Evolutionary conservation across 2,113 vertebrate species (phyloP).

Genomic region (Nibea coibor): DNA sequence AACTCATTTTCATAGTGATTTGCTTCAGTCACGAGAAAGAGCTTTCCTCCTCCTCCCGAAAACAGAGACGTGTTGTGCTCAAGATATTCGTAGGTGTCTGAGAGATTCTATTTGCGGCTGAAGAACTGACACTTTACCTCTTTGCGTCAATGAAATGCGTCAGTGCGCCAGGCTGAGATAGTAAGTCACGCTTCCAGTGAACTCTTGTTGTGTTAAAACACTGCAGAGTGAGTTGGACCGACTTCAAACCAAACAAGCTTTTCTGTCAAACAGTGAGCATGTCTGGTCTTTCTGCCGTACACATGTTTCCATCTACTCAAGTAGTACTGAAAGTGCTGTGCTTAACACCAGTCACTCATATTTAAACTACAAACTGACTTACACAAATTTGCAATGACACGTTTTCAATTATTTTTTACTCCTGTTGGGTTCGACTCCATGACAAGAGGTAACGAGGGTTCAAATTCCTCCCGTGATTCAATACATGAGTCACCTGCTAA

Average conservation of each 20-base stretch:
- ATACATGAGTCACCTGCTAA: constrained; percentile 5
- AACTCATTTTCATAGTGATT: constrained; percentile 18
- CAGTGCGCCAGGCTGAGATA: background rate
- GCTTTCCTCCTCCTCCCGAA: background rate
- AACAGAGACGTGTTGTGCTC: background rate
- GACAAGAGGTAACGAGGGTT: background rate
- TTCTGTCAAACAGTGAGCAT: constrained; percentile 18
- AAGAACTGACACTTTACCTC: background rate
- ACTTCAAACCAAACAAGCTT: constrained; percentile 24
- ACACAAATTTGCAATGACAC: background rate
- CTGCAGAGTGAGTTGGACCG: constrained; percentile 14
- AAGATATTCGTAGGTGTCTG: too few relatives aligned
- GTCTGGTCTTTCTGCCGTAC: constrained; percentile 4
- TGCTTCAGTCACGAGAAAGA: background rate
- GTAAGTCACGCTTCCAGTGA: background rate
- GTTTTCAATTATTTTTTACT: background rate
- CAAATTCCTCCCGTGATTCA: background rate
- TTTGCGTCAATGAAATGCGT: background rate
- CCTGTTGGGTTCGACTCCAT: background rate
- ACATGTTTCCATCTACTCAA: constrained; percentile 6
- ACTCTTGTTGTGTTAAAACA: background rate
- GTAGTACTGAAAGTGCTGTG: background rate
- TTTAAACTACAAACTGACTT: background rate
- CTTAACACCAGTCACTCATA: background rate
- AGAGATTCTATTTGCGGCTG: background rate